A percentile compares a stretch with the other conserved stretches of the same genome.
phyloP scores from a whole-genome alignment of 2,797 vertebrate species.

The Pyrocephalus nanus region DNA sequence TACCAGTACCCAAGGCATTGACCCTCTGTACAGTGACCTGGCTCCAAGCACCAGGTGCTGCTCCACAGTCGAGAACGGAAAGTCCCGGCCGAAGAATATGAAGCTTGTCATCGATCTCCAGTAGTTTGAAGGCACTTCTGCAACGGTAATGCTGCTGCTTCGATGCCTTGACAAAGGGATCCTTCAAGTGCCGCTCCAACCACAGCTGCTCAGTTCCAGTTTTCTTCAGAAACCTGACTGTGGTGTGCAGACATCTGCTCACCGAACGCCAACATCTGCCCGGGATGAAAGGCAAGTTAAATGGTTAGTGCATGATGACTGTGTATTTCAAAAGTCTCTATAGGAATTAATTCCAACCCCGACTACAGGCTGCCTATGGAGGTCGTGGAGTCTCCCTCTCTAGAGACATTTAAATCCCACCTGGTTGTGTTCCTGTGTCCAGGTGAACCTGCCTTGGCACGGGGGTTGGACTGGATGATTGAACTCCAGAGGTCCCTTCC shows the following conservation, averaged over 20 bases:
- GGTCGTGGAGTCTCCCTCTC: too few species aligned
- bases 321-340: fast-evolving
- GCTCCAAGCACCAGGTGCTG: constrained; percentile 95
- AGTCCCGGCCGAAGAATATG: constrained; percentile 82
- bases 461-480: not conserved
- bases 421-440: fast-evolving
- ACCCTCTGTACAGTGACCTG: constrained; percentile 90
- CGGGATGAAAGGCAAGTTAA: not conserved
- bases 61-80: constrained; percentile 90
- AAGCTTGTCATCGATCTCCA: constrained; percentile 87
- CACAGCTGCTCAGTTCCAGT: constrained; percentile 82
- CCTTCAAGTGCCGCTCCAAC: constrained; percentile 84
- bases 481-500: not conserved
- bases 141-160: constrained; percentile 86
- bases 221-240: constrained; percentile 51
- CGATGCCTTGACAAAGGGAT: constrained; percentile 89
- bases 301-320: not conserved
- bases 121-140: constrained; percentile 93
- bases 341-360: fast-evolving
- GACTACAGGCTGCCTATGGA: not conserved
- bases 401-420: fast-evolving
- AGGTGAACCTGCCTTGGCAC: not conserved
- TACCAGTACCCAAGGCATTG: constrained; percentile 86
- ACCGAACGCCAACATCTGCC: not conserved
- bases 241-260: constrained; percentile 71